A percentile compares a stretch with the other conserved stretches of the same genome.
phyloP scores from a whole-genome alignment of 1,140 invertebrate species.

The Campodea augens region DNA sequence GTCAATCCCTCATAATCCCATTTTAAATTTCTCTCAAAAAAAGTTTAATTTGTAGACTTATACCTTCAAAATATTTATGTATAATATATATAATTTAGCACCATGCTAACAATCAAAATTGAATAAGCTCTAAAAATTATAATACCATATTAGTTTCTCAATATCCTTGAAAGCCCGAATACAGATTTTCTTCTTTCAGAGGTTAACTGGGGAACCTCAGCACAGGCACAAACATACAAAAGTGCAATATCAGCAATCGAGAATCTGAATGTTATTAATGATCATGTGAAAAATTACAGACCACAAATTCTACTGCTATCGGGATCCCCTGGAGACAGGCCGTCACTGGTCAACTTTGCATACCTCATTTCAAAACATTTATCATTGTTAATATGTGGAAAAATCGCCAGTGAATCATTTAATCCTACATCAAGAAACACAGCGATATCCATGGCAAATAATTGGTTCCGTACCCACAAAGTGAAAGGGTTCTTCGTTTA shows the following conservation, averaged over 20 bases:
- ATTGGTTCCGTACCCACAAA: conserved; percentile 25
- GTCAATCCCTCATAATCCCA: too few relatives aligned
- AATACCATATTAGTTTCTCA: conserved; percentile 1
- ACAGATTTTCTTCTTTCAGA: conserved; percentile 22
- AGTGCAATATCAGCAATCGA: conserved; percentile 29
- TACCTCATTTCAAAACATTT: conserved; percentile 31
- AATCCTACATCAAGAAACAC: conserved; percentile 9
- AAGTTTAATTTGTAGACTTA: too few relatives aligned
- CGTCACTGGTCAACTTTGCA: conserved; percentile 33
- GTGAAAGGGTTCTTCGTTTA: conserved; percentile 31
- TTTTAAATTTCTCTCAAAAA: too few relatives aligned
- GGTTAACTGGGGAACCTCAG: conserved; percentile 43
- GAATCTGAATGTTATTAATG: conserved; percentile 29
- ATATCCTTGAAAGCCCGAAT: background rate
- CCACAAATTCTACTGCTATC: conserved; percentile 36
- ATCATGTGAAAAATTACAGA: conserved; percentile 42
- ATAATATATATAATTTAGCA: too few relatives aligned
- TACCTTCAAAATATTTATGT: too few relatives aligned
- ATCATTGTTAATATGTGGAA: conserved; percentile 32
- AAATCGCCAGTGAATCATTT: conserved; percentile 20
- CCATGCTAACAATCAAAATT: too few relatives aligned
- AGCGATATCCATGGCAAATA: conserved; percentile 19
- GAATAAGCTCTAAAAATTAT: too few relatives aligned
- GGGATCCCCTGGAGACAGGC: conserved; percentile 28
- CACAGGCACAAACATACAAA: conserved; percentile 37